Evolutionary conservation across 2,113 vertebrate genomes (phyloP).

Genomic region (Carollia perspicillata): DNA sequence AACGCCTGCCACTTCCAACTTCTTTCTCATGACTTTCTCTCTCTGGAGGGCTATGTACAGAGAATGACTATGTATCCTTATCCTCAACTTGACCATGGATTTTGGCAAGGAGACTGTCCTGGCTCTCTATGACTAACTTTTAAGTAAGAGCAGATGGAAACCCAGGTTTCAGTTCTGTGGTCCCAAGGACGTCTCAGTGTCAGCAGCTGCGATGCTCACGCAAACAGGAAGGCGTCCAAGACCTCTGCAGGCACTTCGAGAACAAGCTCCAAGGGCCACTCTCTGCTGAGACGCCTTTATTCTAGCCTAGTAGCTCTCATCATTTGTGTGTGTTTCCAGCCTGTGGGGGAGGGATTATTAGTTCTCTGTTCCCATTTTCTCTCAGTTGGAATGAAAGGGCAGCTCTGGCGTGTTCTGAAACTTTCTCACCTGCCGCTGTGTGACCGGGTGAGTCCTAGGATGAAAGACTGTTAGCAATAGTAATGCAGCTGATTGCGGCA

Average conservation of each 20-base stretch:
- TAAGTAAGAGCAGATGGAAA: slow-evolving; percentile 15
- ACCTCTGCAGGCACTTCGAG: slow-evolving; percentile 1
- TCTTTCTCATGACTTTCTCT: slow-evolving; percentile 16
- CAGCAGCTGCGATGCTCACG: slow-evolving; percentile 34
- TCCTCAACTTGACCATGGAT: slow-evolving; percentile 41
- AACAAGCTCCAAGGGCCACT: slow-evolving; percentile 32
- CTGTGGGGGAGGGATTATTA: not conserved
- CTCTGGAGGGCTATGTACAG: not conserved
- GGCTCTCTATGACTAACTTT: slow-evolving; percentile 40
- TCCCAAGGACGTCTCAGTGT: slow-evolving; percentile 43
- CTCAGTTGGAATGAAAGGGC: slow-evolving; percentile 44
- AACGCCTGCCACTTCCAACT: not conserved
- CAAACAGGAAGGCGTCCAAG: not conserved
- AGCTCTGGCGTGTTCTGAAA: not conserved
- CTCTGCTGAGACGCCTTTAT: not conserved
- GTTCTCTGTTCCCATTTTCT: slow-evolving; percentile 41
- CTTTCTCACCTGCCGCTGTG: slow-evolving; percentile 34
- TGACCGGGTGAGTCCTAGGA: not conserved
- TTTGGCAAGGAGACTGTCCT: slow-evolving; percentile 57
- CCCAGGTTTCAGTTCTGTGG: not conserved
- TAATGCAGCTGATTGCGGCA: not conserved
- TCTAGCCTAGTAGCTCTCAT: not conserved
- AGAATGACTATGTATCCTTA: not conserved
- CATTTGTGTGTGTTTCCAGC: not conserved
- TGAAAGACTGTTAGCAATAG: slow-evolving; percentile 38